A percentile compares a stretch with the other conserved stretches of the same genome.
Evolutionary conservation across 2,113 vertebrate genomes (phyloP).

Genomic region (Engraulis encrasicolus): DNA sequence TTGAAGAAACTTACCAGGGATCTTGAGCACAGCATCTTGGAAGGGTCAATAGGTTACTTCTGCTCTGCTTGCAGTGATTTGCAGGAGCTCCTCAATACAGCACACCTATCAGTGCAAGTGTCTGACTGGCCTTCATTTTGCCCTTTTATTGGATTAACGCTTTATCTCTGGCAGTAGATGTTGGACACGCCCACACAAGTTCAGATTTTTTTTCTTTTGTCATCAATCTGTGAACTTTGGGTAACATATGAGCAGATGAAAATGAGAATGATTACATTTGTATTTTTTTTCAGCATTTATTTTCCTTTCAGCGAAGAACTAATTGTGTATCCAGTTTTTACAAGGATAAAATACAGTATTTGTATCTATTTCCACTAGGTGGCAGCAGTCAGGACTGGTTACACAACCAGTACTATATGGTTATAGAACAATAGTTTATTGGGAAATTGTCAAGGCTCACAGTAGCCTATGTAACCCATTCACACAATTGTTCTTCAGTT

Average conservation of each 20-base stretch:
- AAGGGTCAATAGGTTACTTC: neutral
- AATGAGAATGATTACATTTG: neutral
- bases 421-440: too few relatives aligned
- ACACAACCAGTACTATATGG: neutral
- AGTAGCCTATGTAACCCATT: too few relatives aligned
- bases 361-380: neutral
- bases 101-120: neutral
- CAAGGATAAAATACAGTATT: too few relatives aligned
- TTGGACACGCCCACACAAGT: neutral
- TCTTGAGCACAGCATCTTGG: neutral
- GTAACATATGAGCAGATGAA: neutral
- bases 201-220: neutral
- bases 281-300: neutral
- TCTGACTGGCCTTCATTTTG: neutral
- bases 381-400: neutral
- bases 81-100: neutral
- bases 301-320: neutral
- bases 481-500: too few relatives aligned
- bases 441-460: too few relatives aligned
- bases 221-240: neutral
- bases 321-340: too few relatives aligned
- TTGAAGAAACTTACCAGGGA: slow-evolving; percentile 5
- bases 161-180: neutral
- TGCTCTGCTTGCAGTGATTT: neutral
- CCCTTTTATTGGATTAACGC: neutral